Evolutionary conservation across 53 echinoderm and acorn worm species (phyloP), one percentile per base, ranked within the genome.

Genomic region (Temnopleurus reevesii): DNA sequence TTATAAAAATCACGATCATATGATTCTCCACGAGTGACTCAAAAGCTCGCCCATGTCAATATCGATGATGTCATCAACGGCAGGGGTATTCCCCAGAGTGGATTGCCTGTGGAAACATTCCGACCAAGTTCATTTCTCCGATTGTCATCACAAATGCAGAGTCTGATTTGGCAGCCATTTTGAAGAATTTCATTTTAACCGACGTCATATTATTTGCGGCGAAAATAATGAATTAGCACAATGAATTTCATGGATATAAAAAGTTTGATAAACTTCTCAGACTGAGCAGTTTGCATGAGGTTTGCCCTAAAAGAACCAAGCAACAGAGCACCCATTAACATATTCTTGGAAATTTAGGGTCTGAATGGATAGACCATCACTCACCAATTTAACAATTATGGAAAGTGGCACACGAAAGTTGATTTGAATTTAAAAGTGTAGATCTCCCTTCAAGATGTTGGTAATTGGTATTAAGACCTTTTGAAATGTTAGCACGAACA

Each of bases 1-100:
- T 63, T 34, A 71, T 13, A 13, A 71, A 80, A 80, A 51, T 80
- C 80, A 53, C 13, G 36, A 12, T 24, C 77, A 77, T 46, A 45
- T 77, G 77, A 77, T 77, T 45, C 26, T 24, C 44, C 44, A 25
- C n/a, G 46, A 15, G 31, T 80, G 80, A 80, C 49, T 80, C 80
- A 80, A 36, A 53, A 49, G 4, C 51, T 80, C 30, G 18, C 29
- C 51, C 47, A 53, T 53, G 80, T 80, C 53, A 53, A 34, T 80
- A 49, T 80, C 80, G 5, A 51, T 80, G 80, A 80, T 80, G 80
- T 80, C 80, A 80, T 80, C 80, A n/a, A 5, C 41, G 8, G 53
- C 25, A 30, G 29, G 80, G 80, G 53, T 12, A 80, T 80, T 51
- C 80, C 80, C 80, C 17, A 30, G 80, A 30, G 80, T 53, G 17